Evolutionary conservation across 2,113 vertebrate genomes (phyloP).

Genomic region (Myocastor coypus): DNA sequence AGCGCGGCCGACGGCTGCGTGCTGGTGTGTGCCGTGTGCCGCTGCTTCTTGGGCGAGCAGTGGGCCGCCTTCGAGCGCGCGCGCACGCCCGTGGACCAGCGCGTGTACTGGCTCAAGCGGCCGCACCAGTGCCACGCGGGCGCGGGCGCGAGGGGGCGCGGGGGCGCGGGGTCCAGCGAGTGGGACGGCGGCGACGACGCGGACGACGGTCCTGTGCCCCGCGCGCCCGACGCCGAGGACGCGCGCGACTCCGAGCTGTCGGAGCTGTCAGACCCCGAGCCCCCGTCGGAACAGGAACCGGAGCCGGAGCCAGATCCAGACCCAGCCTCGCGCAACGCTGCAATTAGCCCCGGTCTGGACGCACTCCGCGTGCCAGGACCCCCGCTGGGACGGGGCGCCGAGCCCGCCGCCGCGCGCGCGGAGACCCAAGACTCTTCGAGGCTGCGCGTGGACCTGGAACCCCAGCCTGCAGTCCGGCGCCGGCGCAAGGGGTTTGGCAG

Average conservation of each 20-base stretch:
- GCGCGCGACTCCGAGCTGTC: background rate
- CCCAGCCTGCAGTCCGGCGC: conserved; percentile 10
- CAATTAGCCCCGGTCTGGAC: background rate
- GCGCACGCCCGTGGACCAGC: conserved; percentile 95
- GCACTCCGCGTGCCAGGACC: background rate
- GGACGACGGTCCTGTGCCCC: conserved; percentile 55
- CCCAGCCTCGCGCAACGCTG: background rate
- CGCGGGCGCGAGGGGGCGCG: conserved; percentile 71
- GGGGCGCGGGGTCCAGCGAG: conserved; percentile 83
- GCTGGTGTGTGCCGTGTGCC: conserved; percentile 95
- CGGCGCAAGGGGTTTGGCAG: conserved; percentile 44
- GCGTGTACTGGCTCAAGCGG: conserved; percentile 97
- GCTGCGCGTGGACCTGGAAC: conserved; percentile 37
- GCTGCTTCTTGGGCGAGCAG: conserved; percentile 96
- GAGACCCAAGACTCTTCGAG: background rate
- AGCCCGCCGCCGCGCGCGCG: background rate
- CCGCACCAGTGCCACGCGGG: conserved; percentile 92
- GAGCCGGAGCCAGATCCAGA: background rate
- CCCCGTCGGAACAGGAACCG: background rate
- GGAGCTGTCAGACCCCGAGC: background rate
- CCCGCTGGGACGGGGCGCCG: background rate
- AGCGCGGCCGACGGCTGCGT: conserved; percentile 92
- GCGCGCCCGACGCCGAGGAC: background rate
- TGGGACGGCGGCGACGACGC: conserved; percentile 87
- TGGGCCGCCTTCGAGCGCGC: conserved; percentile 97